These are phyloP conservation scores for Pelecanoides urinatrix DNA, from an alignment of 2,113 vertebrate genomes.

Conservation along the genomic window DNA sequence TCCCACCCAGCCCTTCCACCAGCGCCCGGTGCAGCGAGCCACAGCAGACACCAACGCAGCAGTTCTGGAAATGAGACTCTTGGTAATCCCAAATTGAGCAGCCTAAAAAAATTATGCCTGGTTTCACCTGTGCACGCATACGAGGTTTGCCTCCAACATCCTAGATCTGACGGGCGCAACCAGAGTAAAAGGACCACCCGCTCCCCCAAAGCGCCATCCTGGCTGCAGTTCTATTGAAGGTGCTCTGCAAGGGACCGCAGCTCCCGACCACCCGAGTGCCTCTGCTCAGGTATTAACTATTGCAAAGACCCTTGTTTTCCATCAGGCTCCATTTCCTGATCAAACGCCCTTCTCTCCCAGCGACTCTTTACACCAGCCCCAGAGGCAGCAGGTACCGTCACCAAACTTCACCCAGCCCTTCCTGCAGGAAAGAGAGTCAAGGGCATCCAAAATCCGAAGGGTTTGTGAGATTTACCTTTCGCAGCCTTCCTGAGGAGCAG, in stretches of 20 bases:
- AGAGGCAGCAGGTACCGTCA: background rate
- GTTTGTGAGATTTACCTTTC: background rate
- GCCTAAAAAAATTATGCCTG: accelerated
- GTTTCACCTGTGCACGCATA: too few relatives aligned
- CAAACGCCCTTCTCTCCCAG: accelerated
- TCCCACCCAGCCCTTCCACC: background rate
- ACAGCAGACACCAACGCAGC: accelerated
- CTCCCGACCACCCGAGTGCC: accelerated
- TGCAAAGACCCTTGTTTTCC: background rate
- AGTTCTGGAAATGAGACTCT: background rate
- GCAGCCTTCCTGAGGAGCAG: background rate
- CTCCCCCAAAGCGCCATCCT: accelerated
- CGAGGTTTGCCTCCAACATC: accelerated
- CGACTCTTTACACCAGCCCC: background rate
- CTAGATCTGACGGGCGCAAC: accelerated
- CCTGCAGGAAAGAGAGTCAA: background rate
- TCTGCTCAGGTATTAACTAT: accelerated
- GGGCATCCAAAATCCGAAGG: accelerated
- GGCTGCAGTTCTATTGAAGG: background rate
- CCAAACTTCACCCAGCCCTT: background rate
- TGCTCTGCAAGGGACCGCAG: background rate
- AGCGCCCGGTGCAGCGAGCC: background rate
- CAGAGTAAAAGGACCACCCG: too few relatives aligned
- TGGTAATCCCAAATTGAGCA: accelerated
- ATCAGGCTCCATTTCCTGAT: background rate